These are phyloP conservation scores for Hirtodrosophila alboralis DNA, from an alignment of 2,888 invertebrate genomes.

Conservation along the genomic window DNA sequence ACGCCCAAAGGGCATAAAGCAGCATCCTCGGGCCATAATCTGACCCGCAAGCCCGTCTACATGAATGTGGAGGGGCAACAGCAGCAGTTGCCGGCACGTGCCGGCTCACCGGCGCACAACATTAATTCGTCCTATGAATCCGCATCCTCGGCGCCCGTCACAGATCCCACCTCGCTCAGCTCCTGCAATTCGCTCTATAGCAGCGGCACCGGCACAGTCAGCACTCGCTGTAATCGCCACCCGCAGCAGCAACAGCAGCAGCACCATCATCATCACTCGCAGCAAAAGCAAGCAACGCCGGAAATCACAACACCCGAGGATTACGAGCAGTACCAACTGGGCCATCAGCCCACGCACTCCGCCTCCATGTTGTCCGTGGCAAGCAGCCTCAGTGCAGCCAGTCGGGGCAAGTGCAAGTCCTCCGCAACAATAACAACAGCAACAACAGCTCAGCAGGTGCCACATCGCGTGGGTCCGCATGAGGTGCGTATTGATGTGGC, in stretches of 20 bases:
- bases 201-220: conserved; percentile 59
- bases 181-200: conserved; percentile 76
- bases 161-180: conserved; percentile 79
- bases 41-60: conserved; percentile 64
- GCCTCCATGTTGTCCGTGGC: conserved; percentile 73
- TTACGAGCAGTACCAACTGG: conserved; percentile 77
- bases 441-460: conserved; percentile 36
- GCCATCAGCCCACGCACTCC: conserved; percentile 69
- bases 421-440: conserved; percentile 18
- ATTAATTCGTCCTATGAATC: conserved; percentile 81
- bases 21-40: conserved; percentile 31
- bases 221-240: conserved; percentile 69
- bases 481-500: conserved; percentile 66
- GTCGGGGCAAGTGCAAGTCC: conserved; percentile 68
- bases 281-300: conserved; percentile 53
- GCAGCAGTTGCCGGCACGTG: conserved; percentile 50
- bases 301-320: conserved; percentile 77
- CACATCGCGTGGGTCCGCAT: conserved; percentile 47
- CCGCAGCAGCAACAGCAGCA: conserved; percentile 59
- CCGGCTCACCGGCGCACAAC: conserved; percentile 65
- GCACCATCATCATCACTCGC: conserved; percentile 22
- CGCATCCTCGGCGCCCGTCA: conserved; percentile 68
- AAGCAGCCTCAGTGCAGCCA: conserved; percentile 63
- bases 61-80: conserved; percentile 75
- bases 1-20: conserved; percentile 65